Percentiles rank a stretch among this genome's conserved stretches.
phyloP scores from a whole-genome alignment of 2,888 invertebrate species.

The Cryptosula pallasiana region DNA sequence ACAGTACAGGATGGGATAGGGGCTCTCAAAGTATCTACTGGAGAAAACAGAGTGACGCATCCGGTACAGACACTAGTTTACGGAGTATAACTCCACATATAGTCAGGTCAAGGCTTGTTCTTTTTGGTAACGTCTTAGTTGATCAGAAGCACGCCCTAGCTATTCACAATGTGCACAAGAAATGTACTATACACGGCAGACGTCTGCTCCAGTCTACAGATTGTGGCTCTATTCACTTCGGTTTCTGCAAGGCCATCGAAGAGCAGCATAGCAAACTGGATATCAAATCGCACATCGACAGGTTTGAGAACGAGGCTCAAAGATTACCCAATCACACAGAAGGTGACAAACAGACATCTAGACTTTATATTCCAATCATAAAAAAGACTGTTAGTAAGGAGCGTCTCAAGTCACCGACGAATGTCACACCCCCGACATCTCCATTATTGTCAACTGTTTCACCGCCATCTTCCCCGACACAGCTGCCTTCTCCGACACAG shows the following conservation, averaged over 20 bases:
- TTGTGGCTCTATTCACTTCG: conserved; percentile 19
- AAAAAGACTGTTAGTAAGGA: neutral
- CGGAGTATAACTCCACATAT: conserved; percentile 15
- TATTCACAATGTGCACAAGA: conserved; percentile 5
- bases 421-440: neutral
- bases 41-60: neutral
- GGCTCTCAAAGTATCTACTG: neutral
- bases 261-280: conserved; percentile 6
- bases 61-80: neutral
- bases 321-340: neutral
- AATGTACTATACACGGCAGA: conserved; percentile 15
- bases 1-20: neutral
- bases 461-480: conserved; percentile 15
- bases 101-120: neutral
- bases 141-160: conserved; percentile 17
- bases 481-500: conserved; percentile 22
- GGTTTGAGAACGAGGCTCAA: neutral
- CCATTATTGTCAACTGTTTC: too few relatives aligned
- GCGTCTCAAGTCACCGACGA: neutral
- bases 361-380: neutral
- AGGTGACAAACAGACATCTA: neutral
- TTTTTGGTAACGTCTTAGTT: conserved; percentile 10
- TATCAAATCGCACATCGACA: neutral
- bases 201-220: neutral
- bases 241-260: conserved; percentile 7